Conservation (phyloP, 1,140 invertebrate species). For the Brachionus rubens region DNA sequence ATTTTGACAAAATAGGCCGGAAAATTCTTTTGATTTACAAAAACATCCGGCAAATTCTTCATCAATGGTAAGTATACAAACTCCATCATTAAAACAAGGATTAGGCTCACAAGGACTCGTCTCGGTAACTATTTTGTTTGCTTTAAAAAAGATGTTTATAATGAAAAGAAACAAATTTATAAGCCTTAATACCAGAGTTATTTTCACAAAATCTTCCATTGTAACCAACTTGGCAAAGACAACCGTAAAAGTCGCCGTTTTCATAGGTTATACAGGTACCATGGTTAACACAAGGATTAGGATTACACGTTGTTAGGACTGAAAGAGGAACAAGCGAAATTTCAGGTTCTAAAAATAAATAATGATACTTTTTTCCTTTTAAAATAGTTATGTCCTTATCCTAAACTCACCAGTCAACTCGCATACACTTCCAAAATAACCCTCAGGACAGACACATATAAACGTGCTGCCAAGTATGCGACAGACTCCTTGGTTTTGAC, state of each 20-base stretch:
- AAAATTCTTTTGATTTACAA: conserved; percentile 16
- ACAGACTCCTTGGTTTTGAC: conserved; percentile 43
- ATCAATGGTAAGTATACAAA: conserved; percentile 58
- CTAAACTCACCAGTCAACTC: conserved; percentile 21
- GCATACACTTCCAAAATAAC: conserved; percentile 35
- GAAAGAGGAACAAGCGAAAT: background rate
- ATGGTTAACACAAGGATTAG: conserved; percentile 39
- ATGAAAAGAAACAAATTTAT: too few relatives aligned
- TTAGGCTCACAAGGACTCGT: conserved; percentile 32
- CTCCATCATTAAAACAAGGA: conserved; percentile 68
- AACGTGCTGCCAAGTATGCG: conserved; percentile 32
- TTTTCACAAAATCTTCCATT: conserved; percentile 36
- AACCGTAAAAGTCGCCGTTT: conserved; percentile 9
- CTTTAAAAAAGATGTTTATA: background rate
- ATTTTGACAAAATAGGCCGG: conserved; percentile 28
- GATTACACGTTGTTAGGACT: background rate
- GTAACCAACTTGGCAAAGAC: conserved; percentile 36
- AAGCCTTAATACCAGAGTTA: background rate
- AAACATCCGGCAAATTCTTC: conserved; percentile 37
- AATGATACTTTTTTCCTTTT: background rate
- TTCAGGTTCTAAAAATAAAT: background rate
- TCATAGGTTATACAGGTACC: conserved; percentile 24
- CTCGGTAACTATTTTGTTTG: background rate
- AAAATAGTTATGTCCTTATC: background rate
- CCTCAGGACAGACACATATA: conserved; percentile 42